These are phyloP conservation scores for Rhinoderma darwinii DNA, from an alignment of 2,113 vertebrate genomes.

Conservation along the genomic window DNA sequence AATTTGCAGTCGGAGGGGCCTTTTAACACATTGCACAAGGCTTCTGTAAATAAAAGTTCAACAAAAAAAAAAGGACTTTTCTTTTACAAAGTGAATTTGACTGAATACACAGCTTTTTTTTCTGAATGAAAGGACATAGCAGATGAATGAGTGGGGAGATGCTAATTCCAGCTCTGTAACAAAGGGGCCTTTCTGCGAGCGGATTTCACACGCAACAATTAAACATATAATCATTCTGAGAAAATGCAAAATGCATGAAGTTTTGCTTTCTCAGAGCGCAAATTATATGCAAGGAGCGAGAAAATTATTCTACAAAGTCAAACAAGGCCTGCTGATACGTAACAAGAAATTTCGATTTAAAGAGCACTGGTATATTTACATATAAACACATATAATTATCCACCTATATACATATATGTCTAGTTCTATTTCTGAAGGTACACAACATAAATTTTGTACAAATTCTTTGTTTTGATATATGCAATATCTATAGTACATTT, in stretches of 20 bases:
- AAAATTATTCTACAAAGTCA: slow-evolving; percentile 59
- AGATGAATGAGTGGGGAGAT: slow-evolving; percentile 60
- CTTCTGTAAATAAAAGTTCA: slow-evolving; percentile 45
- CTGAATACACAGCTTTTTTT: slow-evolving; percentile 59
- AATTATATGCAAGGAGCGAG: slow-evolving; percentile 56
- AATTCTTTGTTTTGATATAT: not conserved
- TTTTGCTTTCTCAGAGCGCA: slow-evolving; percentile 57
- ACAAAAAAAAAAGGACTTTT: slow-evolving; percentile 48
- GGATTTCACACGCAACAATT: slow-evolving; percentile 61
- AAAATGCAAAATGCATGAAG: slow-evolving; percentile 61
- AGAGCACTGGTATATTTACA: slow-evolving; percentile 29
- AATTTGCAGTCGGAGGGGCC: slow-evolving; percentile 4
- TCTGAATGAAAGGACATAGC: slow-evolving; percentile 60
- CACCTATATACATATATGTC: not conserved
- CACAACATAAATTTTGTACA: not conserved
- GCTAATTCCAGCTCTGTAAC: slow-evolving; percentile 59
- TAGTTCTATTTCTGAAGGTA: not conserved
- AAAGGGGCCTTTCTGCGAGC: slow-evolving; percentile 56
- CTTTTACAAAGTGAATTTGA: slow-evolving; percentile 46
- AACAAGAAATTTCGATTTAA: slow-evolving; percentile 50
- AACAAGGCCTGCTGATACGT: slow-evolving; percentile 49
- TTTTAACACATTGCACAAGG: slow-evolving; percentile 16
- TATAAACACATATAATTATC: not conserved
- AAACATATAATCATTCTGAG: slow-evolving; percentile 60
- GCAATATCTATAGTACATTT: not conserved